Conservation (phyloP, 2,888 invertebrate species). For the Sclerodermus sp. region DNA sequence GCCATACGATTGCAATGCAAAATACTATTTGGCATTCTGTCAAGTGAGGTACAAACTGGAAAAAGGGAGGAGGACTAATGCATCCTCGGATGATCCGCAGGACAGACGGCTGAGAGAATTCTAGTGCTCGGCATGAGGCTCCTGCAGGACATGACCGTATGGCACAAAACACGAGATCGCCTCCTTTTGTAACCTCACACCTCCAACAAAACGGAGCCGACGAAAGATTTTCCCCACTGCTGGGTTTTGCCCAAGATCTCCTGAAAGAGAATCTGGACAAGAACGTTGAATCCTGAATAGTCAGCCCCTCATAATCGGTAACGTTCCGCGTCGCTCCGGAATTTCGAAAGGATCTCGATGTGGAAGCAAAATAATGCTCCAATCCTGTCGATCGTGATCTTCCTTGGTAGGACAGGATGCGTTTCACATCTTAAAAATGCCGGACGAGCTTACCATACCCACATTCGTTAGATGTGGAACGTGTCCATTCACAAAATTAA, state of each 20-base stretch:
- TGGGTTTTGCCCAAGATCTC: constrained; percentile 32
- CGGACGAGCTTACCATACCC: not conserved
- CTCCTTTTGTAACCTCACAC: constrained; percentile 52
- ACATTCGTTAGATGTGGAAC: constrained; percentile 26
- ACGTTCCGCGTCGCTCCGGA: constrained; percentile 34
- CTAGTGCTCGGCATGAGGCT: constrained; percentile 34
- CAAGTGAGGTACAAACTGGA: not conserved
- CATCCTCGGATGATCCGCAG: constrained; percentile 23
- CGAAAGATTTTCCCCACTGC: constrained; percentile 33
- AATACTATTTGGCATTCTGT: too few relatives aligned
- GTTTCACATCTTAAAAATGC: constrained; percentile 19
- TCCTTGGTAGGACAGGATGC: not conserved
- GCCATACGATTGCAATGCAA: too few relatives aligned
- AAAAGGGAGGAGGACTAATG: not conserved
- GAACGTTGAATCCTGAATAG: constrained; percentile 23
- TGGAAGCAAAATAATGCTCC: constrained; percentile 24
- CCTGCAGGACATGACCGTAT: constrained; percentile 18
- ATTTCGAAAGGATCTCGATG: constrained; percentile 22
- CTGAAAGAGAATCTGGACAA: constrained; percentile 13
- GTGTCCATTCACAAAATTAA: constrained; percentile 39
- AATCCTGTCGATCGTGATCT: constrained; percentile 25
- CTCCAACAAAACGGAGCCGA: constrained; percentile 45
- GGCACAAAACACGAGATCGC: constrained; percentile 47
- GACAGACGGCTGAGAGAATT: constrained; percentile 36
- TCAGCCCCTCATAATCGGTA: constrained; percentile 44